These are phyloP conservation scores for Fabriciana adippe DNA, from an alignment of 2,888 invertebrate species.

Conservation along the genomic window DNA sequence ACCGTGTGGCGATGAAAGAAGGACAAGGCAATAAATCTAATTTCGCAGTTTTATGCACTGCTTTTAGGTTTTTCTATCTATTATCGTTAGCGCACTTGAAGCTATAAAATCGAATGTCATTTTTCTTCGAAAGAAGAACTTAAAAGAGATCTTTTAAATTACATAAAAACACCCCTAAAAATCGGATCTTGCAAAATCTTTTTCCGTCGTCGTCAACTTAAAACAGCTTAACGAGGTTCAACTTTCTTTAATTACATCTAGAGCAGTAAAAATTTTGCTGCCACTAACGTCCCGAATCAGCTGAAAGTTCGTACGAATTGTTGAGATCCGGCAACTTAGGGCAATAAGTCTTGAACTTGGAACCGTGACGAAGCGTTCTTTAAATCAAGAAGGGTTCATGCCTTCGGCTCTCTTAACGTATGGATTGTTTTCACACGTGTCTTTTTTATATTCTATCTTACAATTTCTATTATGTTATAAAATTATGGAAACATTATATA, in stretches of 20 bases:
- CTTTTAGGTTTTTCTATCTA: no score
- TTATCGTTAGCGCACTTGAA: background rate
- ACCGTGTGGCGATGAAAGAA: no score
- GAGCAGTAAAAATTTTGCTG: conserved; percentile 28
- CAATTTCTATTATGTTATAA: background rate
- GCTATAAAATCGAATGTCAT: conserved; percentile 4
- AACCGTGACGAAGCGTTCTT: conserved; percentile 59
- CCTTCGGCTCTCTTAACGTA: conserved; percentile 4
- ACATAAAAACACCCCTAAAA: conserved; percentile 19
- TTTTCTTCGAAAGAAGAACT: conserved; percentile 9
- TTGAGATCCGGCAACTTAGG: conserved; percentile 13
- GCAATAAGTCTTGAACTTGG: conserved; percentile 61
- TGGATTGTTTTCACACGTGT: conserved; percentile 13
- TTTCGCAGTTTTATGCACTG: no score
- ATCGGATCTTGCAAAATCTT: conserved; percentile 24
- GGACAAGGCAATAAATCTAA: no score
- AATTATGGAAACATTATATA: background rate
- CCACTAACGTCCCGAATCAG: conserved; percentile 25
- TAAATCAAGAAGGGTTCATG: conserved; percentile 48
- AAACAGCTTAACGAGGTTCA: conserved; percentile 33
- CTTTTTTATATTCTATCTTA: background rate
- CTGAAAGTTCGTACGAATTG: conserved; percentile 26
- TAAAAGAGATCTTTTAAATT: conserved; percentile 14
- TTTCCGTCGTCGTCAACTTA: conserved; percentile 25
- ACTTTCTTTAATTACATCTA: conserved; percentile 33